Percentiles rank a stretch among this genome's conserved stretches.
Evolutionary conservation across 2,113 vertebrate genomes (phyloP).

Genomic region (Anarhynchus alexandrinus): DNA sequence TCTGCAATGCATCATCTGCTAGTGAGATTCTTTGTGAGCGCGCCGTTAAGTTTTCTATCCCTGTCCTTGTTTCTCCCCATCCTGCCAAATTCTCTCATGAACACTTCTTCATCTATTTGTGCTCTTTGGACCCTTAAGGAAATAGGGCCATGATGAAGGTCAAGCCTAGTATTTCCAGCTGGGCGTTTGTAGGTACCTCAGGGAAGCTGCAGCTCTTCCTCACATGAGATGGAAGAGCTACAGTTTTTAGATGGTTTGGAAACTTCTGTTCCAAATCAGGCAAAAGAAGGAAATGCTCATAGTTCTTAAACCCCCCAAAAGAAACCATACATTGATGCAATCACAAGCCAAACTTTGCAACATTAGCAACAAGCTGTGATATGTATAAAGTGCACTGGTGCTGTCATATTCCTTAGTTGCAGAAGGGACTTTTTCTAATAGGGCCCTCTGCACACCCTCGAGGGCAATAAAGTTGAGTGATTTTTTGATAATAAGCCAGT

Average conservation of each 20-base stretch:
- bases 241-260: neutral
- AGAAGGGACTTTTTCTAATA: neutral
- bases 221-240: neutral
- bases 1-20: neutral
- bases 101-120: neutral
- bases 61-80: neutral
- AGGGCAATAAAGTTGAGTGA: neutral
- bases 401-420: neutral
- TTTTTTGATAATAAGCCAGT: neutral
- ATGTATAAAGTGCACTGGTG: neutral
- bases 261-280: neutral
- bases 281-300: neutral
- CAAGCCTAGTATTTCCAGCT: neutral
- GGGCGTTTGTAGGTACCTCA: neutral
- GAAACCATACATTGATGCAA: accelerated
- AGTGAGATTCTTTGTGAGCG: neutral
- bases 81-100: neutral
- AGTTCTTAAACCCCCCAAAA: neutral
- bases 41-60: neutral
- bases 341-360: neutral
- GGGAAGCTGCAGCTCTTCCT: neutral
- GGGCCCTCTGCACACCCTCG: neutral
- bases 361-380: neutral
- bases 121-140: neutral
- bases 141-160: neutral